These are phyloP conservation scores for Daboia siamensis DNA, from an alignment of 2,113 vertebrate species.

Conservation along the genomic window DNA sequence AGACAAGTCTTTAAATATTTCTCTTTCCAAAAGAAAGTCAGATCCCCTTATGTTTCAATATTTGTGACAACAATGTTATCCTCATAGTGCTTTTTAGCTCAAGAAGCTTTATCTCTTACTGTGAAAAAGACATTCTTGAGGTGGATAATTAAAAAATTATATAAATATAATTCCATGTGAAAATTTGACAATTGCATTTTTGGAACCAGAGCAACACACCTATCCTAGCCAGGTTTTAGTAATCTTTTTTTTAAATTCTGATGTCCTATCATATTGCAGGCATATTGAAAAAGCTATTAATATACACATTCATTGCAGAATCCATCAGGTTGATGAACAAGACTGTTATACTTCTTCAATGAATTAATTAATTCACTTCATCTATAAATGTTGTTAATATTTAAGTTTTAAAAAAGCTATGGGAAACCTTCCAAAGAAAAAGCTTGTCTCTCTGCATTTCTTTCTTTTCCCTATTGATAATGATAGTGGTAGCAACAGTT, in stretches of 20 bases:
- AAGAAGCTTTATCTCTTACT: not conserved
- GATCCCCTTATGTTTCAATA: not conserved
- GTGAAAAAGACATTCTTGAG: not conserved
- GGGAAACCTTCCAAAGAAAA: not conserved
- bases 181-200: not conserved
- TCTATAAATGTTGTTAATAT: not conserved
- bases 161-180: not conserved
- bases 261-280: not conserved
- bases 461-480: not conserved
- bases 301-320: not conserved
- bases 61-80: not conserved
- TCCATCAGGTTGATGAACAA: not conserved
- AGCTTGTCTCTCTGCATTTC: not conserved
- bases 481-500: not conserved
- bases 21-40: not conserved
- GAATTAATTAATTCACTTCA: slow-evolving; percentile 5
- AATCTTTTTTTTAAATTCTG: not conserved
- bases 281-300: not conserved
- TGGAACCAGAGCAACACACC: not conserved
- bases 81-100: not conserved
- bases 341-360: not conserved
- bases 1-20: not conserved
- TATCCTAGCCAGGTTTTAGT: not conserved
- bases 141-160: not conserved
- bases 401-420: not conserved